Percentiles rank a stretch among this genome's conserved stretches.
Conservation (phyloP, 1,140 invertebrate genomes). For the Drosophila tropicalis region DNA sequence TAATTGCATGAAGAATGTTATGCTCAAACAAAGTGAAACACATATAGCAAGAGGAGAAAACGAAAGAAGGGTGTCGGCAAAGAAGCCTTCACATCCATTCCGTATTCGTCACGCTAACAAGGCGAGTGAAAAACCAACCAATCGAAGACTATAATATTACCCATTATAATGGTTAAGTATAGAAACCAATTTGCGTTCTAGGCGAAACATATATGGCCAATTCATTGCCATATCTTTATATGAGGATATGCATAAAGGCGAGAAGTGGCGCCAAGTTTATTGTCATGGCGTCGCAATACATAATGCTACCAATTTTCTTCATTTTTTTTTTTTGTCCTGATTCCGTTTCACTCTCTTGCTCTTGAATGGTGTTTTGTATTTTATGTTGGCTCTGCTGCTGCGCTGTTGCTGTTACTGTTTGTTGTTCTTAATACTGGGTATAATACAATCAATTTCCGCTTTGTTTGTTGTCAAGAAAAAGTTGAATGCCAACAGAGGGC, state of each 20-base stretch:
- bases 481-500: constrained; percentile 34
- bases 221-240: not conserved
- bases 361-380: constrained; percentile 31
- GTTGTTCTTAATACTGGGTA: constrained; percentile 49
- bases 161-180: constrained; percentile 22
- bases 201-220: constrained; percentile 4
- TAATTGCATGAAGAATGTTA: constrained; percentile 71
- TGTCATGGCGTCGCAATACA: constrained; percentile 48
- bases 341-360: not conserved
- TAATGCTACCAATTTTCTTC: constrained; percentile 11
- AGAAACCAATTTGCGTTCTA: not conserved
- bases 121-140: not conserved
- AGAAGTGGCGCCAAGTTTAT: constrained; percentile 69
- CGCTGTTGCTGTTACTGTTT: constrained; percentile 23
- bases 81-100: not conserved
- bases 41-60: constrained; percentile 2
- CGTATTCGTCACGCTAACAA: constrained; percentile 41
- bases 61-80: not conserved
- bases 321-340: not conserved
- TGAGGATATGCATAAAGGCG: constrained; percentile 23
- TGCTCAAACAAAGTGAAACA: constrained; percentile 32
- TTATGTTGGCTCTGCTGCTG: constrained; percentile 13
- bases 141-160: constrained; percentile 16
- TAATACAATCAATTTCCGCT: constrained; percentile 81
- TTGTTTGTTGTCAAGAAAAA: constrained; percentile 78